Evolutionary conservation across 2,797 vertebrate genomes (phyloP), one percentile per base, ranked within the genome.

Genomic region (Halcyon smyrnensis): DNA sequence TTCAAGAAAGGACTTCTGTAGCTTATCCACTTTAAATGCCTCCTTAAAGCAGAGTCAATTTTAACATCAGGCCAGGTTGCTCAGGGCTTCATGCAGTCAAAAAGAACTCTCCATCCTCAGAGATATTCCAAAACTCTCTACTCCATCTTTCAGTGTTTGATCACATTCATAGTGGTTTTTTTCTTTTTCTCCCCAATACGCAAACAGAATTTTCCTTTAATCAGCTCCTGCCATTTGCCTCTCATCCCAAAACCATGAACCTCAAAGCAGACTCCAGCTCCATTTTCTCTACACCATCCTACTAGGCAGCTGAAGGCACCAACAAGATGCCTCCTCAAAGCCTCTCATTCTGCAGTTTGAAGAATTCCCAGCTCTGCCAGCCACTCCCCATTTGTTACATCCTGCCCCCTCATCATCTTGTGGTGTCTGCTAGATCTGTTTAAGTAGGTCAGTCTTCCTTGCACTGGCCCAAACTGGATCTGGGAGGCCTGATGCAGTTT

Each of bases 351-450:
- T 21, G 8, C 51, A 57, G 43, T 15, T 14, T 4, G 1, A 77
- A 59, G 37, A 18, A 20, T 7, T 19, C 30, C 32, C 71, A 45
- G 43, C 27, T 76, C 21, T 70, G 27, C 16, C 50, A 77, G 5
- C 6, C 9, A 15, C 51, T 64, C 27, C 27, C 1, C 1, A 45
- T 45, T 24, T 43, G 18, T 37, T 36, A n/a, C 2, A 3, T 50
- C 32, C 64, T 36, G 24, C 2, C 3, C 43, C 36, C 64, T 37
- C 50, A n/a, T 17, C 50, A n/a, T 15, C 43, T 37, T 19, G 15
- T 0, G 0, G 8, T 32, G 27, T 71, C 59, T n/a, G 32, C 14
- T n/a, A 8, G 32, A 62, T 56, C 46, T 39, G 4, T 13, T 48
- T 6, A 51, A 59, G 20, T 15, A 9, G 15, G 8, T 48, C 36